Conservation (phyloP, 2,888 invertebrate species). For the Hecatera dysodea region DNA sequence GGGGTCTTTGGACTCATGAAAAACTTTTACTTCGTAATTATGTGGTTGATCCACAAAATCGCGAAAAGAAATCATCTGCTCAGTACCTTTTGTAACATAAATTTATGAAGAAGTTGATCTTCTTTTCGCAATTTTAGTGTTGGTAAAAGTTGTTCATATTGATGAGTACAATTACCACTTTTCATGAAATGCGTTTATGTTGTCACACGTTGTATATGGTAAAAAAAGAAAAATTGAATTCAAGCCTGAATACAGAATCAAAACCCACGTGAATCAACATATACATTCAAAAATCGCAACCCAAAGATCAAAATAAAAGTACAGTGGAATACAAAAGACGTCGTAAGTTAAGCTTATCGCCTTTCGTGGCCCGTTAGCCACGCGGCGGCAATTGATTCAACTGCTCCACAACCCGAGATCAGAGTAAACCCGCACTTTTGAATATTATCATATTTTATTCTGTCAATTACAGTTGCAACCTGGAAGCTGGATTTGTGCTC, state of each 20-base stretch:
- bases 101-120: too few relatives aligned
- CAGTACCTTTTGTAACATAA: too few relatives aligned
- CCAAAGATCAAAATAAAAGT: slow-evolving; percentile 79
- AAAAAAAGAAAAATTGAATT: too few relatives aligned
- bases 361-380: slow-evolving; percentile 84
- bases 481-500: slow-evolving; percentile 1
- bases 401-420: slow-evolving; percentile 74
- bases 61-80: too few relatives aligned
- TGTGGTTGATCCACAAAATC: too few relatives aligned
- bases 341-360: slow-evolving; percentile 88
- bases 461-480: slow-evolving; percentile 79
- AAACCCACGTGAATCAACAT: background rate
- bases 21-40: too few relatives aligned
- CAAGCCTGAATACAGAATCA: background rate
- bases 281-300: slow-evolving; percentile 50
- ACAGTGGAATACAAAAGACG: slow-evolving; percentile 84
- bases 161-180: too few relatives aligned
- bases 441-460: slow-evolving; percentile 85
- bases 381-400: slow-evolving; percentile 87
- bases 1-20: too few relatives aligned
- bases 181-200: too few relatives aligned
- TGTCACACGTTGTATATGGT: too few relatives aligned
- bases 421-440: slow-evolving; percentile 79
- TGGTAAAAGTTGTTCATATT: too few relatives aligned
- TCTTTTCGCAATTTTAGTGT: too few relatives aligned